Evolutionary conservation across 1,140 invertebrate species (phyloP).

Genomic region (Episyrphus balteatus): DNA sequence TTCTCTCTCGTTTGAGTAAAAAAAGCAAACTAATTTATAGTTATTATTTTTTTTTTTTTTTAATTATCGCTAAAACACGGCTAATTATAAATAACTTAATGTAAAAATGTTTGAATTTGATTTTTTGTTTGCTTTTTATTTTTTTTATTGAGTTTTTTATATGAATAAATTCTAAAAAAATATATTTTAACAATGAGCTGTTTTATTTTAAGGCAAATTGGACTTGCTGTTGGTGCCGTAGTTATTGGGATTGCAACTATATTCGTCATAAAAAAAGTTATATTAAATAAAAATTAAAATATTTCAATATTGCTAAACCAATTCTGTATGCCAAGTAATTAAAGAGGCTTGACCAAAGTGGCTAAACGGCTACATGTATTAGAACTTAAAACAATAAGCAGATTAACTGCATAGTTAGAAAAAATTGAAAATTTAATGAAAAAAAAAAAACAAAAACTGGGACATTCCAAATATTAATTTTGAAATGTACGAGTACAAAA

Average conservation of each 20-base stretch:
- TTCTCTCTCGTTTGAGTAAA: slow-evolving; percentile 9
- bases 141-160: slow-evolving; percentile 8
- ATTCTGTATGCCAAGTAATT: too few species aligned
- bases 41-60: slow-evolving; percentile 6
- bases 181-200: too few species aligned
- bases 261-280: slow-evolving; percentile 14
- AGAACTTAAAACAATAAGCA: too few species aligned
- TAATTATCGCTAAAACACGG: background rate
- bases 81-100: slow-evolving; percentile 11
- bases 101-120: background rate
- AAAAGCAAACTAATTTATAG: slow-evolving; percentile 2
- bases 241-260: slow-evolving; percentile 30
- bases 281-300: slow-evolving; percentile 16
- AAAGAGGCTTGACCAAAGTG: too few species aligned
- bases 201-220: slow-evolving; percentile 24
- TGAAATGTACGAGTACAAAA: too few species aligned
- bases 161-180: too few species aligned
- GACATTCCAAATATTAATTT: too few species aligned
- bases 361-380: too few species aligned
- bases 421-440: too few species aligned
- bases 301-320: background rate
- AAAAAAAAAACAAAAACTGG: too few species aligned
- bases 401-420: too few species aligned
- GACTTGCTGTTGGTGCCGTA: slow-evolving; percentile 28
- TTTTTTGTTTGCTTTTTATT: slow-evolving; percentile 7